These are phyloP conservation scores for Spatula versicolor DNA, from an alignment of 2,797 vertebrate genomes.

Conservation along the genomic window DNA sequence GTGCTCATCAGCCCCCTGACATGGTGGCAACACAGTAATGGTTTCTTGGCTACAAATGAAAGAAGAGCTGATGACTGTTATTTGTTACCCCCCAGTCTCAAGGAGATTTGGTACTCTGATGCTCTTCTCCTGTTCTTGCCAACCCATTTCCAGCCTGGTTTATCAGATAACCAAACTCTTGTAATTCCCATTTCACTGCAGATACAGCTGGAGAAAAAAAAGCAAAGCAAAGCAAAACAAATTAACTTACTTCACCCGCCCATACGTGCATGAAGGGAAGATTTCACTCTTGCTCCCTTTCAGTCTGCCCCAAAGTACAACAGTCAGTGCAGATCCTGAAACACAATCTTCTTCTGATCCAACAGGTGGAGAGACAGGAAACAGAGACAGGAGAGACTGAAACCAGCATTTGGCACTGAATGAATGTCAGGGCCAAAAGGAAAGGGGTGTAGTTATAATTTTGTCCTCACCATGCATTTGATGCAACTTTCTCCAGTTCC, in stretches of 20 bases:
- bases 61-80: neutral
- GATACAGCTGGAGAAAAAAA: neutral
- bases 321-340: fast-evolving
- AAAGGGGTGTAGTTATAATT: fast-evolving
- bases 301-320: neutral
- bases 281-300: neutral
- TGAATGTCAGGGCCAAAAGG: neutral
- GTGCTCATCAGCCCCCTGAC: neutral
- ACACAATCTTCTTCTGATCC: neutral
- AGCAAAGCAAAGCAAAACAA: neutral
- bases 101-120: neutral
- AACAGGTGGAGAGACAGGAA: neutral
- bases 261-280: neutral
- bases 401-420: neutral
- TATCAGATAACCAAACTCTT: neutral
- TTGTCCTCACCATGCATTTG: neutral
- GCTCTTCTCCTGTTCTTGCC: neutral
- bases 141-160: neutral
- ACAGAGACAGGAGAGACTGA: no score
- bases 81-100: neutral
- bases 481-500: neutral
- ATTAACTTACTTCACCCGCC: neutral
- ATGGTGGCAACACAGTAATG: neutral
- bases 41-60: neutral
- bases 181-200: fast-evolving